phyloP scores from a whole-genome alignment of 1,140 invertebrate species.

The Heliconius eleuchia region DNA sequence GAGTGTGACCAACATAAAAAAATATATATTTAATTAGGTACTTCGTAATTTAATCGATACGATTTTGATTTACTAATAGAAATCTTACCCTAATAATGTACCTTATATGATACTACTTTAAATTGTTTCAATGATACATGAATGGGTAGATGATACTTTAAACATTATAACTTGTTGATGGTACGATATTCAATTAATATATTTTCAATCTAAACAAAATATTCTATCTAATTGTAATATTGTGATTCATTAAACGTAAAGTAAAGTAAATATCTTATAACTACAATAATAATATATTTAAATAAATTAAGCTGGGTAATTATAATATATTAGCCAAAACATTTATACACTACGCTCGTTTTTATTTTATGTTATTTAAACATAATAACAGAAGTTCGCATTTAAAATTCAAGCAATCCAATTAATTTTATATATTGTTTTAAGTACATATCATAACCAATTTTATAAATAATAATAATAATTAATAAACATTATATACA shows the following conservation, averaged over 20 bases:
- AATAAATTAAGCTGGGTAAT: background rate
- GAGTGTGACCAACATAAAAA: too few species aligned
- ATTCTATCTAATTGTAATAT: constrained; percentile 10
- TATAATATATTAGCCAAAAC: constrained; percentile 2
- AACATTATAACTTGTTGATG: constrained; percentile 24
- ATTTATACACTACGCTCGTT: background rate
- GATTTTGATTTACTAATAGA: too few species aligned
- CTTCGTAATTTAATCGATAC: too few species aligned
- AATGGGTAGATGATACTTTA: constrained; percentile 1
- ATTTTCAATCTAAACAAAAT: constrained; percentile 10
- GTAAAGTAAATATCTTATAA: background rate
- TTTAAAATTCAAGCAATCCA: background rate
- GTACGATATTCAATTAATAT: background rate
- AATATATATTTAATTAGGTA: too few species aligned
- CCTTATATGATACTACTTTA: too few species aligned
- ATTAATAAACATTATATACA: background rate
- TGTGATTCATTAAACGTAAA: background rate
- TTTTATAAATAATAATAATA: background rate
- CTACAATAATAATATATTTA: background rate
- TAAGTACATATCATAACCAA: background rate
- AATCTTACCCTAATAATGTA: too few species aligned
- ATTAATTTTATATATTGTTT: background rate
- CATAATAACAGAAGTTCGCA: background rate
- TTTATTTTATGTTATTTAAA: background rate
- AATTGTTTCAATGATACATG: too few species aligned